Evolutionary conservation across 2,797 vertebrate species (phyloP).

Genomic region (Champsocephalus esox): DNA sequence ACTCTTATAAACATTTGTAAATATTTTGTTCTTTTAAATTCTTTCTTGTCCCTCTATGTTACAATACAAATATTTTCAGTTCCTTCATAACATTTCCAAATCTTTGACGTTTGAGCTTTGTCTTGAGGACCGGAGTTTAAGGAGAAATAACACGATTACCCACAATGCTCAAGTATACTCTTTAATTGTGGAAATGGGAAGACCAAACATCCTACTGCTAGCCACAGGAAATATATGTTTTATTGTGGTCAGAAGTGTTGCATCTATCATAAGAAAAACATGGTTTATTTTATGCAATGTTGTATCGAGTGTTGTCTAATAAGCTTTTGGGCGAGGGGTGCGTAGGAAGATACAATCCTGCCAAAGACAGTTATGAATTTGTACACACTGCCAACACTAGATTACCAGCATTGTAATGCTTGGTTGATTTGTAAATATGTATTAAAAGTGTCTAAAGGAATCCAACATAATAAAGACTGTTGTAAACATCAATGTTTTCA

Average conservation of each 20-base stretch:
- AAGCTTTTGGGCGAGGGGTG: not conserved
- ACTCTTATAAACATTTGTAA: too few relatives aligned
- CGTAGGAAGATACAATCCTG: not conserved
- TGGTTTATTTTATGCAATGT: not conserved
- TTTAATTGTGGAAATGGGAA: too few relatives aligned
- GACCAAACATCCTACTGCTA: not conserved
- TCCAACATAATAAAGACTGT: not conserved
- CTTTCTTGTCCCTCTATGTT: too few relatives aligned
- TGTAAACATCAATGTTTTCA: slow-evolving; percentile 7
- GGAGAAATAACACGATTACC: not conserved
- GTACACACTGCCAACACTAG: not conserved
- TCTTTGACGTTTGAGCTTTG: not conserved
- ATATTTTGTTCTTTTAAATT: not conserved
- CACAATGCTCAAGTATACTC: not conserved
- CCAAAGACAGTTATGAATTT: not conserved
- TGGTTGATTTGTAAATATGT: not conserved
- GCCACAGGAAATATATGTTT: not conserved
- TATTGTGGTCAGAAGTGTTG: not conserved
- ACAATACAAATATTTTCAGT: not conserved
- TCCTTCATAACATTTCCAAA: not conserved
- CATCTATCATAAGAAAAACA: too few relatives aligned
- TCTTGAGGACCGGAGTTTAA: not conserved
- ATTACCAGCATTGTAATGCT: not conserved
- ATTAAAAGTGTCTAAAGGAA: not conserved
- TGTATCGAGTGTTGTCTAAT: not conserved